Conservation (phyloP, 1,140 invertebrate species). For the Ganaspis sp. region DNA sequence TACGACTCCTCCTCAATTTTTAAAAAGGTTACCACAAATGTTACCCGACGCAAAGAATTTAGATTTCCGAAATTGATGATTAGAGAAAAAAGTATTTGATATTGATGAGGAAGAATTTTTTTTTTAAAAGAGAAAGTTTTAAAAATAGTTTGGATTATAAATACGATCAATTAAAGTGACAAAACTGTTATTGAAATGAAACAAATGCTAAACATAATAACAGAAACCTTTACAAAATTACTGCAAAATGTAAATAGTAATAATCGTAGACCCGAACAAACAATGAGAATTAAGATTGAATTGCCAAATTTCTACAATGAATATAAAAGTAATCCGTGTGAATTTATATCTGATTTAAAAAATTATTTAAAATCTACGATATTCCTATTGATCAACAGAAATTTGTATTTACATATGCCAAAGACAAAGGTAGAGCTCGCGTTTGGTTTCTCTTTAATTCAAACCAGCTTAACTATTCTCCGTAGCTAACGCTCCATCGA, state of each 20-base stretch:
- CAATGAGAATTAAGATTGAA: background rate
- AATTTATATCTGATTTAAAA: background rate
- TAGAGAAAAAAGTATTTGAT: background rate
- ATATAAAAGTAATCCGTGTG: background rate
- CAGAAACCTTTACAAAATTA: background rate
- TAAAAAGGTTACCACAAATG: background rate
- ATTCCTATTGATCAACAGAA: background rate
- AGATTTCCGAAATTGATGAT: background rate
- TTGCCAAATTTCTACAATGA: background rate
- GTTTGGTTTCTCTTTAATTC: background rate
- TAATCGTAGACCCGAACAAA: background rate
- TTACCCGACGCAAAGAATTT: background rate
- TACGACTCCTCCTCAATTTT: too few relatives aligned
- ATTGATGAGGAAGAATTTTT: too few relatives aligned
- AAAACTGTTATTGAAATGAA: background rate
- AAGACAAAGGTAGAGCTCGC: background rate
- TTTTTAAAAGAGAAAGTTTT: too few relatives aligned
- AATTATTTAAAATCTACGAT: background rate
- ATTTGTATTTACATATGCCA: background rate
- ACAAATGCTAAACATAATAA: background rate
- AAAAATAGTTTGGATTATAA: background rate
- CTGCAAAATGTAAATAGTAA: background rate
- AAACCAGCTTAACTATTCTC: too few relatives aligned
- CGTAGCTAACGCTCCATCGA: too few relatives aligned
- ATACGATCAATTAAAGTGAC: background rate